A percentile compares a stretch with the other conserved stretches of the same genome.
Evolutionary conservation across 2,888 invertebrate genomes (phyloP).

Genomic region (Coremacera marginata): DNA sequence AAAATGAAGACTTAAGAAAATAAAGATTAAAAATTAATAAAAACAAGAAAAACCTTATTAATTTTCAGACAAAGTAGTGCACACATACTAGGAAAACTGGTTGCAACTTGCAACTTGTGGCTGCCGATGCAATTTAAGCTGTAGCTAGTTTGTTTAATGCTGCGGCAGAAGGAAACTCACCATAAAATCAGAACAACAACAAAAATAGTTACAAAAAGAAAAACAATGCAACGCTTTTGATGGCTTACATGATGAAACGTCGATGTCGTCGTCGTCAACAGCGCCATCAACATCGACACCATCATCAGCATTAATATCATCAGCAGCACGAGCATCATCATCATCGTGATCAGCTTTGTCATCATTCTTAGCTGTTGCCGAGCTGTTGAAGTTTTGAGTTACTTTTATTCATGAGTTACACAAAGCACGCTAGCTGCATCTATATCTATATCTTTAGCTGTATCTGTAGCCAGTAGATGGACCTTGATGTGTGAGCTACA

Average conservation of each 20-base stretch:
- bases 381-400: slow-evolving; percentile 1
- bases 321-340: neutral
- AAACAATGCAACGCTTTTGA: neutral
- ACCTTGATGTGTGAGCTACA: slow-evolving; percentile 12
- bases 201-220: no score
- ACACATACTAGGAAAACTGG: no score
- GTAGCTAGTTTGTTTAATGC: neutral
- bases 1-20: neutral
- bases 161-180: neutral
- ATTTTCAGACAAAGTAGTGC: no score
- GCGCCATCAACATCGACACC: neutral
- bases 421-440: neutral
- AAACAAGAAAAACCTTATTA: no score
- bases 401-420: neutral
- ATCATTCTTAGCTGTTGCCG: neutral
- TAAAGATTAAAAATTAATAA: neutral
- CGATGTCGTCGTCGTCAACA: slow-evolving; percentile 17
- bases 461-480: neutral
- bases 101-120: neutral
- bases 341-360: neutral
- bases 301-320: neutral
- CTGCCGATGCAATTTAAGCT: neutral
- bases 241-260: slow-evolving; percentile 20
- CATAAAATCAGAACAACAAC: neutral
- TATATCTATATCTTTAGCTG: neutral